A percentile compares a stretch with the other conserved stretches of the same genome.
Evolutionary conservation across 1,140 invertebrate species (phyloP).

Genomic region (Bathynomus jamesi): DNA sequence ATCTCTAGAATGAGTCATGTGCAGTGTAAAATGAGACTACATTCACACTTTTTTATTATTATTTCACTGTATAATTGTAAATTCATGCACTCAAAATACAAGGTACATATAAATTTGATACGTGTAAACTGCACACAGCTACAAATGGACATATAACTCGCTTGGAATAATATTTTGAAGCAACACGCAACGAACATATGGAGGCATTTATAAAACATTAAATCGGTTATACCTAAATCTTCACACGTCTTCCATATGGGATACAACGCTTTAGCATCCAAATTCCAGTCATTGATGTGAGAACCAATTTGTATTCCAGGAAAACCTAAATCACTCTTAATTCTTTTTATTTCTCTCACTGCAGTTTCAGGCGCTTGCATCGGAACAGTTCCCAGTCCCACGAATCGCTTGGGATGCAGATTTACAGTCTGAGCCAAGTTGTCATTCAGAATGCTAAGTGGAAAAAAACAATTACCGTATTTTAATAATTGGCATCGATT

Average conservation of each 20-base stretch:
- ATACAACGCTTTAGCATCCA: slow-evolving; percentile 50
- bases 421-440: slow-evolving; percentile 48
- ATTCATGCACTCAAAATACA: too few species aligned
- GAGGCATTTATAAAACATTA: too few species aligned
- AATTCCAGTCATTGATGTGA: slow-evolving; percentile 55
- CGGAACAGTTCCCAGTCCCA: slow-evolving; percentile 54
- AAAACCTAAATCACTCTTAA: slow-evolving; percentile 47
- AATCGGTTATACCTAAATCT: slow-evolving; percentile 31
- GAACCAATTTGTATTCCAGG: slow-evolving; percentile 54
- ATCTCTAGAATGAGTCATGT: too few species aligned
- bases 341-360: slow-evolving; percentile 50
- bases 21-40: too few species aligned
- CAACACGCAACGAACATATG: too few species aligned
- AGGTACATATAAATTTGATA: too few species aligned
- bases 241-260: slow-evolving; percentile 50
- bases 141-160: too few species aligned
- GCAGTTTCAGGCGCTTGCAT: slow-evolving; percentile 52
- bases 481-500: too few species aligned
- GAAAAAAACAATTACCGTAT: not conserved
- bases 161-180: too few species aligned
- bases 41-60: too few species aligned
- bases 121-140: too few species aligned
- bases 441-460: slow-evolving; percentile 48
- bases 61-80: too few species aligned
- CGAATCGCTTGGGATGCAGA: slow-evolving; percentile 47